phyloP scores from a whole-genome alignment of 2,888 invertebrate species.

The Strigamia crassipes region DNA sequence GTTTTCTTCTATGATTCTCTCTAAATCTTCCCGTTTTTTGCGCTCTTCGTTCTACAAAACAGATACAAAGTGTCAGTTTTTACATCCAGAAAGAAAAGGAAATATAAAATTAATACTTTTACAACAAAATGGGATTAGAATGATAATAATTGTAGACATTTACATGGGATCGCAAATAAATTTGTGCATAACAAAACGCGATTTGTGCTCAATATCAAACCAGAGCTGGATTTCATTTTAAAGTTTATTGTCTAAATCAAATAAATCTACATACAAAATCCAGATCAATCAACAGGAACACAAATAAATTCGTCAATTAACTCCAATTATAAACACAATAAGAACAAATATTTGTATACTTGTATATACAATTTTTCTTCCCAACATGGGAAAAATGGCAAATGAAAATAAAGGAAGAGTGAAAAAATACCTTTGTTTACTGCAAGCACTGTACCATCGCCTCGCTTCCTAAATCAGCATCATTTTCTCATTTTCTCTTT shows the following conservation, averaged over 20 bases:
- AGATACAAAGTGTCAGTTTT: constrained; percentile 50
- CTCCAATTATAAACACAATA: constrained; percentile 33
- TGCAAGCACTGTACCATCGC: constrained; percentile 48
- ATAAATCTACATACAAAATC: constrained; percentile 26
- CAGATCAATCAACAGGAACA: constrained; percentile 15
- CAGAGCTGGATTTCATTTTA: constrained; percentile 31
- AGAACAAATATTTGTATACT: constrained; percentile 17
- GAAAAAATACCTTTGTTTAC: constrained; percentile 50
- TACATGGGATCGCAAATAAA: background rate
- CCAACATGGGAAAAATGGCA: constrained; percentile 45
- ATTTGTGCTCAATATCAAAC: constrained; percentile 35
- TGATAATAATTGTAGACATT: constrained; percentile 2
- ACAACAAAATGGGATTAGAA: constrained; percentile 31
- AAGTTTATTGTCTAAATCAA: background rate
- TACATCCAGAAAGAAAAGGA: background rate
- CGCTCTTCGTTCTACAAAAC: constrained; percentile 90
- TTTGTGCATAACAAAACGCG: background rate
- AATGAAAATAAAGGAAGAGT: constrained; percentile 49
- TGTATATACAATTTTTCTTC: constrained; percentile 43
- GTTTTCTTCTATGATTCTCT: constrained; percentile 96
- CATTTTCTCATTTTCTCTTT: constrained; percentile 25
- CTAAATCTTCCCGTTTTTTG: constrained; percentile 92
- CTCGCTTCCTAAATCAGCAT: constrained; percentile 49
- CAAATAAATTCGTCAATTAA: constrained; percentile 9
- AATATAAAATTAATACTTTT: background rate